Base-by-base conservation (phyloP, 1,140 invertebrate species). In the Calosoma granatense region DNA sequence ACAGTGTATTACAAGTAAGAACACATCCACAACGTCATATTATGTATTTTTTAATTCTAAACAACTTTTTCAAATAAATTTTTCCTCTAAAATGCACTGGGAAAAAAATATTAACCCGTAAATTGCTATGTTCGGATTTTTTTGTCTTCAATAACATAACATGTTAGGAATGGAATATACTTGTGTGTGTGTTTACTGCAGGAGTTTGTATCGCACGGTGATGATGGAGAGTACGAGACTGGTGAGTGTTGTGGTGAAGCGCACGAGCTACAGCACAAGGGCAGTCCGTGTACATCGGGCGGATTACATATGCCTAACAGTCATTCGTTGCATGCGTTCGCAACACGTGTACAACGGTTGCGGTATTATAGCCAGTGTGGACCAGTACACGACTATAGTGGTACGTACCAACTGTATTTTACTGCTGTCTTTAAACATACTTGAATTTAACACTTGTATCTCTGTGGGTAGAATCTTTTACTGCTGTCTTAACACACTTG, bases 231-330 rank as follows among this genome's bases (percentile, higher is more conserved):
- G 17, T 65, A 67, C 15, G 69, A 71, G 54, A 41, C 56, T 51
- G 61, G 64, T 56, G 59, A 55, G 17, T 12, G 59, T 62, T 58
- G 56, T 59, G 36, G 51, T 56, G 47, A 54, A 58, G n/a, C n/a
- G n/a, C 30, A 15, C 4, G 15, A 60, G 3, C 17, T 47, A 17
- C 72, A 75, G 56, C 75, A 75, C 2, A 69, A 70, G 14, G 67
- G 73, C 6, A 76, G 70, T 6, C 70, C 74, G 1, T 82, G 80
- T 61, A 71, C 72, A 4, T 70, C 70, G 20, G 80, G 80, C 14
- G 79, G 81, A 1, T 64, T 84, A 4, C 81, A 82, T 58, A 82
- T 83, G 78, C 79, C 81, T n/a, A 77, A 77, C 56, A 74, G 72
- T 30, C 68, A 69, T 56, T 79, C 78, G 47, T 75, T 87, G 64